Base-by-base conservation (phyloP, 2,113 vertebrate genomes). In the Chitala chitala region DNA sequence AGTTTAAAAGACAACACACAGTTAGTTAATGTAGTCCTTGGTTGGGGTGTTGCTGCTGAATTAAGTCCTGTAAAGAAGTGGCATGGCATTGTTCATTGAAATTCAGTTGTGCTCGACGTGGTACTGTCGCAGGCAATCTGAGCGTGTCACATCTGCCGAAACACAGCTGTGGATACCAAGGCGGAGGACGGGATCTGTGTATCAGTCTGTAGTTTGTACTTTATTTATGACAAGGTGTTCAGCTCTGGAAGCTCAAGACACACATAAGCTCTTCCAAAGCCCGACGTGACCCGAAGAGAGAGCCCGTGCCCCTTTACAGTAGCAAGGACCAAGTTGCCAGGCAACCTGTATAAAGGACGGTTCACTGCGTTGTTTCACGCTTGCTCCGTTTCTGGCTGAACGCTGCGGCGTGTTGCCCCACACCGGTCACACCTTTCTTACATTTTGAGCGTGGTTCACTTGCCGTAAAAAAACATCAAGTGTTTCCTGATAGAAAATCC, bases 281-380 rank as follows among this genome's bases (percentile, higher is more conserved):
- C 64, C 64, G 26, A 46, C 64, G 7, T 44, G 17, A 66, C 40
- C 64, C 40, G 44, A 26, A 46, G 15, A n/a, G n/a, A 46, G 10
- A 66, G n/a, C 64, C 38, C 8, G 38, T 15, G n/a, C 40, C 64
- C 38, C 59, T 63, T 63, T 63, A 63, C 33, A 63, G 59, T 63
- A 63, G 33, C 10, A 20, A 63, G 59, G 59, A 63, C 59, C 59
- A 63, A 36, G 59, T 63, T 63, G 59, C 59, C 59, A 44, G 64
- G 40, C 36, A 44, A 42, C 64, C n/a, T 15, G 12, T 66, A 40
- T 22, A 33, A n/a, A 66, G 22, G 44, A 66, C 38, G 9, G 38
- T 66, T 66, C 26, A 46, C 20, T 20, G 2, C 38, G 46, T 7
- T 48, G 7, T 48, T 7, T 48, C 15, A 10, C 22, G 20, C n/a